Conservation (phyloP, 2,888 invertebrate species). For the Hyles lineata region DNA sequence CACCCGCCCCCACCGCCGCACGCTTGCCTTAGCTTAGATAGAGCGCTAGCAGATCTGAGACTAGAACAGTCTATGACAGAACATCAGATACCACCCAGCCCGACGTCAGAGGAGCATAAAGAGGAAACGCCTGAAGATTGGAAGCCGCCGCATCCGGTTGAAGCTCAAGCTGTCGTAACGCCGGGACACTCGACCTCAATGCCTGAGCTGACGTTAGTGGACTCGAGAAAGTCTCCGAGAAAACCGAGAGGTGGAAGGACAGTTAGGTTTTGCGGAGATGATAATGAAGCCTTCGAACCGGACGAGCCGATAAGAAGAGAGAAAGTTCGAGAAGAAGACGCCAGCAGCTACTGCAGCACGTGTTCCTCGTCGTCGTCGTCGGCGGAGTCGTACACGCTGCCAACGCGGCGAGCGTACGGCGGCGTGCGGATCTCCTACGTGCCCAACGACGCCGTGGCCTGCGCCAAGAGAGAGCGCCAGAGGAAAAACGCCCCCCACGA, state of each 20-base stretch:
- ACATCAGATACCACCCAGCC: slow-evolving; percentile 86
- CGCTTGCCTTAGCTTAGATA: slow-evolving; percentile 75
- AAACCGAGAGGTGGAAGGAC: slow-evolving; percentile 74
- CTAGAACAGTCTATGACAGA: slow-evolving; percentile 88
- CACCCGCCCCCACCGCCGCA: slow-evolving; percentile 77
- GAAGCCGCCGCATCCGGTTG: slow-evolving; percentile 81
- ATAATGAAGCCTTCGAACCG: slow-evolving; percentile 78
- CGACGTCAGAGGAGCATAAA: slow-evolving; percentile 63
- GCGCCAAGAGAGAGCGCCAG: slow-evolving; percentile 88
- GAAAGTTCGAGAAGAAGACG: slow-evolving; percentile 85
- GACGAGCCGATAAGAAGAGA: slow-evolving; percentile 70
- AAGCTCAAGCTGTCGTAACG: slow-evolving; percentile 80
- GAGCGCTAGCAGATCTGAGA: slow-evolving; percentile 81
- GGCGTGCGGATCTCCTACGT: slow-evolving; percentile 96
- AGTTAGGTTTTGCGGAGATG: slow-evolving; percentile 78
- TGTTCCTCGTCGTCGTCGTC: slow-evolving; percentile 96
- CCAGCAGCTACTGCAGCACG: slow-evolving; percentile 92
- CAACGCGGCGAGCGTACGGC: slow-evolving; percentile 92
- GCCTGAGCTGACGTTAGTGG: slow-evolving; percentile 80
- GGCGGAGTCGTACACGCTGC: slow-evolving; percentile 93
- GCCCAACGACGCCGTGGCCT: slow-evolving; percentile 95
- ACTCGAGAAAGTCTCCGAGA: slow-evolving; percentile 66
- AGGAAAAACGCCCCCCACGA: slow-evolving; percentile 87
- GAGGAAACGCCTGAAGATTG: slow-evolving; percentile 78
- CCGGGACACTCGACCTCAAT: slow-evolving; percentile 83